phyloP scores from a whole-genome alignment of 2,797 vertebrate species.

The Poecilia velifera region DNA sequence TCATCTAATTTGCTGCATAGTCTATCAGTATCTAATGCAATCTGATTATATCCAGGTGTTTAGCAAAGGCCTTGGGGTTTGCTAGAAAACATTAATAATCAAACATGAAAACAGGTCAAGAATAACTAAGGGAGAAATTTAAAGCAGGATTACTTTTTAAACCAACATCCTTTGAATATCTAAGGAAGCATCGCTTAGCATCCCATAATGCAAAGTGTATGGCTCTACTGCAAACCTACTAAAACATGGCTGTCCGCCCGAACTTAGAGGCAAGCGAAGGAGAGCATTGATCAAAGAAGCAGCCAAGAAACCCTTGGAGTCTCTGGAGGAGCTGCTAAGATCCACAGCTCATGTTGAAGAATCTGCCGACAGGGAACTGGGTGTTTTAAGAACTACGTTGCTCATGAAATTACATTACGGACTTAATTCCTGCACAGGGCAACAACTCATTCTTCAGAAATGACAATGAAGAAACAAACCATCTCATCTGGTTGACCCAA shows the following conservation, averaged over 20 bases:
- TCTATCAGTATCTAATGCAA: background rate
- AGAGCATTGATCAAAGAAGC: background rate
- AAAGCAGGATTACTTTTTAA: background rate
- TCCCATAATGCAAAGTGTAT: background rate
- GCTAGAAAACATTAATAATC: background rate
- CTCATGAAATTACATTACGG: background rate
- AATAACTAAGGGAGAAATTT: background rate
- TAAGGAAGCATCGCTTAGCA: background rate
- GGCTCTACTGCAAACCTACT: background rate
- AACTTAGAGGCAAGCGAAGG: background rate
- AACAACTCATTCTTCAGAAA: constrained; percentile 5
- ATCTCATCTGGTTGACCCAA: constrained; percentile 41
- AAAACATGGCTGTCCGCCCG: background rate
- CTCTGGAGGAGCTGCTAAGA: background rate
- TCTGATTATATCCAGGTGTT: background rate
- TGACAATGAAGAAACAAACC: background rate
- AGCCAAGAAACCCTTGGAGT: background rate
- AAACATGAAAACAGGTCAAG: background rate
- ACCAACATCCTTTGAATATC: background rate
- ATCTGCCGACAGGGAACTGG: background rate
- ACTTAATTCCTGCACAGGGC: constrained; percentile 14
- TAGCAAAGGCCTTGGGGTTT: background rate
- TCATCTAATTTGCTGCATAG: background rate
- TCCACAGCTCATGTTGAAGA: too few relatives aligned
- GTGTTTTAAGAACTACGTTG: constrained; percentile 5